Conservation (phyloP, 1,140 invertebrate genomes). For the Drosophila pseudoananassae region DNA sequence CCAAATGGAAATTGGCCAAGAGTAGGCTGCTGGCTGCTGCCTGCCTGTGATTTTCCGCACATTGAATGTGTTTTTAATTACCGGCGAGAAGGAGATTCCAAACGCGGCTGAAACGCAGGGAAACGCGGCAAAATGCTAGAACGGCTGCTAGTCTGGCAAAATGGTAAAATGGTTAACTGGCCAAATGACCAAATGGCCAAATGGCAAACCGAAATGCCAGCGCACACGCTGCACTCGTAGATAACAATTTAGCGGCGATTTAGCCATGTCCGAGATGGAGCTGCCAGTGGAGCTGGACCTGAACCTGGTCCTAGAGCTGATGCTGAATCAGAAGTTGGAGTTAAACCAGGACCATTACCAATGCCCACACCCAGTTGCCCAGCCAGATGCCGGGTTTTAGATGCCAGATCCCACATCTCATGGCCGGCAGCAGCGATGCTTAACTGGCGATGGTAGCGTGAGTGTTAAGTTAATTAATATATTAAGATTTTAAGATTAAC, state of each 20-base stretch:
- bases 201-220: constrained; percentile 65
- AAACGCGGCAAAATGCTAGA: constrained; percentile 22
- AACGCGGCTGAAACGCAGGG: constrained; percentile 32
- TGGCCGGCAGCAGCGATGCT: constrained; percentile 60
- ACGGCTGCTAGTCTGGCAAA: constrained; percentile 28
- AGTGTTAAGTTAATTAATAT: not conserved
- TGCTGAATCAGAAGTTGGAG: constrained; percentile 12
- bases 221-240: constrained; percentile 79
- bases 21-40: constrained; percentile 15
- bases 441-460: constrained; percentile 24
- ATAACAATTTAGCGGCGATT: constrained; percentile 82
- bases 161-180: constrained; percentile 45
- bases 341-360: constrained; percentile 5
- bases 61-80: constrained; percentile 83
- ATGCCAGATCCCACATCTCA: constrained; percentile 49
- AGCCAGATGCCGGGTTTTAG: constrained; percentile 27
- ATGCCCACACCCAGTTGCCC: constrained; percentile 42
- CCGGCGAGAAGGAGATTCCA: constrained; percentile 54
- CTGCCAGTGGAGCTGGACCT: constrained; percentile 22
- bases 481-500: too few species aligned
- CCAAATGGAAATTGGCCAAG: constrained; percentile 66
- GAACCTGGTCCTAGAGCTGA: not conserved
- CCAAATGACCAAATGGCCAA: constrained; percentile 32
- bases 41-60: constrained; percentile 78
- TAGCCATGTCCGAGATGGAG: constrained; percentile 70